These are phyloP conservation scores for Cyprinodon tularosa DNA, from an alignment of 2,113 vertebrate genomes.

Conservation along the genomic window DNA sequence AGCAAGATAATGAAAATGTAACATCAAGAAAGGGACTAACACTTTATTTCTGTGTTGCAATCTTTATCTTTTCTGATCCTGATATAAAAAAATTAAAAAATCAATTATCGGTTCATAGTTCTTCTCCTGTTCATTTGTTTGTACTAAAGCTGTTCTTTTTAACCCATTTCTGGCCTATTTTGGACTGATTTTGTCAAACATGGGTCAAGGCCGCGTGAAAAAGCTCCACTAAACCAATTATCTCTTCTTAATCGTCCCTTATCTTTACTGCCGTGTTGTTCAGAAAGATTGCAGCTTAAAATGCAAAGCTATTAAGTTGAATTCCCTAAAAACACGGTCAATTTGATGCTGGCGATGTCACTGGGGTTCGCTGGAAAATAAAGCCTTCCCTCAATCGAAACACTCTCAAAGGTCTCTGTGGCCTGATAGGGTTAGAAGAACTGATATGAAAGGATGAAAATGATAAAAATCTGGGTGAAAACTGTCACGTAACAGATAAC, in stretches of 20 bases:
- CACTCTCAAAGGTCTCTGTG: neutral
- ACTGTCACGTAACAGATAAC: conserved; percentile 24
- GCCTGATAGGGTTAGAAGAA: conserved; percentile 13
- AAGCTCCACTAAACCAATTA: conserved; percentile 49
- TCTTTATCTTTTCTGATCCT: too few relatives aligned
- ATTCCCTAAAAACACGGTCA: conserved; percentile 37
- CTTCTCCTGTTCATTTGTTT: neutral
- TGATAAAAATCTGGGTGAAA: conserved; percentile 28
- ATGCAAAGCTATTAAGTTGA: conserved; percentile 57
- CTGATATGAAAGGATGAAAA: conserved; percentile 7
- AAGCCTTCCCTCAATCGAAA: neutral
- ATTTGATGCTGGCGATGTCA: neutral
- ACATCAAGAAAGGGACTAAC: too few relatives aligned
- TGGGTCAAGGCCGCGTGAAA: conserved; percentile 70
- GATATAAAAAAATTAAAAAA: too few relatives aligned
- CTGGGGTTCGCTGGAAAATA: neutral
- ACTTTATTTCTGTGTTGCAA: too few relatives aligned
- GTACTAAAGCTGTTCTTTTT: neutral
- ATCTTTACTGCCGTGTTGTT: conserved; percentile 81
- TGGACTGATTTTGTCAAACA: neutral
- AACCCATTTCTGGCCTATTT: conserved; percentile 13
- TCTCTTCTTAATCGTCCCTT: conserved; percentile 54
- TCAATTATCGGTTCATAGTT: too few relatives aligned
- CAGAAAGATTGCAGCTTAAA: conserved; percentile 56
- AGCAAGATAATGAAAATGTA: too few relatives aligned